These are phyloP conservation scores for Numida meleagris DNA, from an alignment of 2,113 vertebrate genomes.

Conservation along the genomic window DNA sequence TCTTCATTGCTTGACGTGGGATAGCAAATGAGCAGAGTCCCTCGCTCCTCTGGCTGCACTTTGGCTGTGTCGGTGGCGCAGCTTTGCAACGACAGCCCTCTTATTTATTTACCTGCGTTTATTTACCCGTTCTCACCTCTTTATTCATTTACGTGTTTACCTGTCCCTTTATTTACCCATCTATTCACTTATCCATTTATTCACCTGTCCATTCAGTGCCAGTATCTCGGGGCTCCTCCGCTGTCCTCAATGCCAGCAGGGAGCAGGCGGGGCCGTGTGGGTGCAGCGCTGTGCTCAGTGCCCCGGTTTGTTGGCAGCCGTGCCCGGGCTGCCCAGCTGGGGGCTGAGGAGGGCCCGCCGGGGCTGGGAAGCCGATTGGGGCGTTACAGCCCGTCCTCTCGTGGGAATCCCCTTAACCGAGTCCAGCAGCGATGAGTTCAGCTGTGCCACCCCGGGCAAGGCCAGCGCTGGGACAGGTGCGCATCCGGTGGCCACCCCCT, in stretches of 20 bases:
- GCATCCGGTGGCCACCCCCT: rapidly evolving
- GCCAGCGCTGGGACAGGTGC: neutral
- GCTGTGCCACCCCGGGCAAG: neutral
- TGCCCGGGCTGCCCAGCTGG: constrained; percentile 42
- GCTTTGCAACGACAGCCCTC: neutral
- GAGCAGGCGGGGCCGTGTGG: rapidly evolving
- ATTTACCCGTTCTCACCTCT: too few species aligned
- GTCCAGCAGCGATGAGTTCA: constrained; percentile 37
- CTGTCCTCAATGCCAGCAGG: too few species aligned
- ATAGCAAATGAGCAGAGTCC: too few species aligned
- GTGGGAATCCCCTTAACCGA: neutral
- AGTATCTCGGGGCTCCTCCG: too few species aligned
- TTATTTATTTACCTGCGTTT: too few species aligned
- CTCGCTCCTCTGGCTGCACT: too few species aligned
- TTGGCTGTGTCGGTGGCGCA: neutral
- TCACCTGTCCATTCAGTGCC: too few species aligned
- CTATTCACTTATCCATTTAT: neutral
- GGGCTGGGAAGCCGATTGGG: neutral
- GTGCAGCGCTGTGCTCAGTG: rapidly evolving
- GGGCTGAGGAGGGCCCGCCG: neutral
- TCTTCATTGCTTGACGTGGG: too few species aligned
- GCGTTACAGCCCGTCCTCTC: neutral
- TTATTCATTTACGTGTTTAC: too few species aligned
- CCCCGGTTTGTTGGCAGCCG: neutral
- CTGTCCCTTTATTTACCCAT: neutral